Conservation (phyloP, 1,140 invertebrate genomes). For the Diachasma alloeum region DNA sequence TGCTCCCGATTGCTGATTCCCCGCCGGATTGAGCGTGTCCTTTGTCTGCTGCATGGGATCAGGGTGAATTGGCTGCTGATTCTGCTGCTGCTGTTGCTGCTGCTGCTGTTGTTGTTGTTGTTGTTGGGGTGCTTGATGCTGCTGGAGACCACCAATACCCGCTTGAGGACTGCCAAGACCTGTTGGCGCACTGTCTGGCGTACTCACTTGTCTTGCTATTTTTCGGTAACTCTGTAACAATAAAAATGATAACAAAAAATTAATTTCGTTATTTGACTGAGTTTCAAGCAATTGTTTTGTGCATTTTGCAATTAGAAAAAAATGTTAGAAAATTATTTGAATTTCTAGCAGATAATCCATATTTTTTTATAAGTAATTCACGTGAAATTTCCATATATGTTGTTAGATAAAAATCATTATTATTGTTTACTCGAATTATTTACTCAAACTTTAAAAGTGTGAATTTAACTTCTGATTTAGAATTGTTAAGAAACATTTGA, state of each 20-base stretch:
- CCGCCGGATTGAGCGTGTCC: slow-evolving; percentile 59
- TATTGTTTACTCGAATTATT: too few species aligned
- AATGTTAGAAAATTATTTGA: too few species aligned
- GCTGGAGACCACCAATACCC: slow-evolving; percentile 56
- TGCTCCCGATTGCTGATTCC: slow-evolving; percentile 56
- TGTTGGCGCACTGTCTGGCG: slow-evolving; percentile 59
- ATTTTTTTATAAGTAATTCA: too few species aligned
- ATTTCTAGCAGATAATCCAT: too few species aligned
- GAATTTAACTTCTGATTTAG: too few species aligned
- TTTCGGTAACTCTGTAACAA: slow-evolving; percentile 62
- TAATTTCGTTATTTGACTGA: too few species aligned
- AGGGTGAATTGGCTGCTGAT: slow-evolving; percentile 46
- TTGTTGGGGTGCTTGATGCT: slow-evolving; percentile 53
- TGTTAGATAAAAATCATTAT: too few species aligned
- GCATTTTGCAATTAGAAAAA: too few species aligned
- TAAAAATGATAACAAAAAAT: slow-evolving; percentile 21
- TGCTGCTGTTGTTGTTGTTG: slow-evolving; percentile 50
- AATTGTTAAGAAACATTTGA: too few species aligned
- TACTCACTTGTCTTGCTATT: slow-evolving; percentile 62
- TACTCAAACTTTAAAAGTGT: too few species aligned
- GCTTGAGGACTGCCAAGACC: slow-evolving; percentile 63
- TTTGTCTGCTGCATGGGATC: slow-evolving; percentile 65
- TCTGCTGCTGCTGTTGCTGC: slow-evolving; percentile 34
- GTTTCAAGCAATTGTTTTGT: too few species aligned
- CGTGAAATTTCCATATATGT: too few species aligned